Conservation (phyloP, 1,140 invertebrate genomes). For the Aradophagus sp. region DNA sequence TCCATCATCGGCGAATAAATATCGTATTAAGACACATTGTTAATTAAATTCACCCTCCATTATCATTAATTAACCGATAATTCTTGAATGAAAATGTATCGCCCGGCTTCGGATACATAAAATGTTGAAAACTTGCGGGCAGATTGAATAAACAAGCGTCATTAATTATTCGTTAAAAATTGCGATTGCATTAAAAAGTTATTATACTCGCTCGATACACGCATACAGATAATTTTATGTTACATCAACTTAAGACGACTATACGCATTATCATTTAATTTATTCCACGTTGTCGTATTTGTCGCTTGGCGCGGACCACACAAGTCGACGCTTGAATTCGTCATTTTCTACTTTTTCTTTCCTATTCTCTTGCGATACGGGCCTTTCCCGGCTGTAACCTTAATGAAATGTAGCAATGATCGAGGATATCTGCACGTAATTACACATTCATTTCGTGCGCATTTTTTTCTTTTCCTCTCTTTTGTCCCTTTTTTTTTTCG, state of each 20-base stretch:
- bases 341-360: slow-evolving; percentile 57
- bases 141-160: slow-evolving; percentile 12
- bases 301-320: slow-evolving; percentile 53
- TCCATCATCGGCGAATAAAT: slow-evolving; percentile 10
- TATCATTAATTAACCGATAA: slow-evolving; percentile 20
- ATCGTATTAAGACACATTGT: slow-evolving; percentile 11
- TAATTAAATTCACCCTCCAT: slow-evolving; percentile 17
- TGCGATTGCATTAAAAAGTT: slow-evolving; percentile 24
- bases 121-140: no score
- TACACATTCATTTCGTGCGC: slow-evolving; percentile 27
- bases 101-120: no score
- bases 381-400: slow-evolving; percentile 26
- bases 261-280: slow-evolving; percentile 55
- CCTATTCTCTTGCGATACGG: slow-evolving; percentile 35
- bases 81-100: not conserved
- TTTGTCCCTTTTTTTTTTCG: no score
- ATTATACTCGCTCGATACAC: slow-evolving; percentile 27
- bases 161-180: slow-evolving; percentile 23
- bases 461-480: no score
- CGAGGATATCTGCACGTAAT: slow-evolving; percentile 36
- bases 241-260: slow-evolving; percentile 45
- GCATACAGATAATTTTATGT: slow-evolving; percentile 46
- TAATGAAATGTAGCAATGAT: slow-evolving; percentile 49
- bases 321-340: slow-evolving; percentile 50
- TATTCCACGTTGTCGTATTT: slow-evolving; percentile 54